Evolutionary conservation across 2,888 invertebrate species (phyloP).

Genomic region (Helleia helle): DNA sequence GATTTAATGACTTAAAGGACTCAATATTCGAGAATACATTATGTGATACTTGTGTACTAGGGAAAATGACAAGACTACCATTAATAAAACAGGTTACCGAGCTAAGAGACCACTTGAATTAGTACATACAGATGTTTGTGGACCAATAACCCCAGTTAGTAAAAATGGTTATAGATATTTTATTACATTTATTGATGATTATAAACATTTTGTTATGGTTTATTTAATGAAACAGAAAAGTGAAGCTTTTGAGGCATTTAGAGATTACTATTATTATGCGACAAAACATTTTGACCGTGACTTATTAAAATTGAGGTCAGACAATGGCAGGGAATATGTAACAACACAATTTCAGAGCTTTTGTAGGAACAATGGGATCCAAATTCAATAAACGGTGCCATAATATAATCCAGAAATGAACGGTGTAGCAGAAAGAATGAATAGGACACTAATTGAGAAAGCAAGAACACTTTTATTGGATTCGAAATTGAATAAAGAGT

Average conservation of each 20-base stretch:
- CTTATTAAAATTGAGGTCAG: constrained; percentile 1
- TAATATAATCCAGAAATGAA: constrained; percentile 20
- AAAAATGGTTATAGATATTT: constrained; percentile 16
- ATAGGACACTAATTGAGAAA: constrained; percentile 18
- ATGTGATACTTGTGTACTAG: constrained; percentile 13
- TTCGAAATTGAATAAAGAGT: constrained; percentile 12
- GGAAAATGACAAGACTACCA: constrained; percentile 12
- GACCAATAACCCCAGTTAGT: constrained; percentile 15
- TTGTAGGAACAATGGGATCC: constrained; percentile 10
- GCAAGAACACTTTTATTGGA: too few relatives aligned
- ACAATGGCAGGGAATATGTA: constrained; percentile 3
- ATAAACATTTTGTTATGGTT: constrained; percentile 17
- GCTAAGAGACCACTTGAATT: too few relatives aligned
- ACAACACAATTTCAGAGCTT: constrained; percentile 9
- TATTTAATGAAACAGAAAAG: constrained; percentile 17
- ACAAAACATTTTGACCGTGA: too few relatives aligned
- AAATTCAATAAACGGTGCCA: constrained; percentile 15
- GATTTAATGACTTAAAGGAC: too few relatives aligned
- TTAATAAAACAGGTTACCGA: constrained; percentile 6
- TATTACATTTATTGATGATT: constrained; percentile 18
- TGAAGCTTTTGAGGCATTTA: constrained; percentile 19
- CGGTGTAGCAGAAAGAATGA: constrained; percentile 18
- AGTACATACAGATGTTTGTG: constrained; percentile 19
- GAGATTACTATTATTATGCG: too few relatives aligned
- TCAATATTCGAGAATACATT: constrained; percentile 5